These are phyloP conservation scores for Drosophila carrolli DNA, from an alignment of 1,140 invertebrate genomes.

Conservation along the genomic window DNA sequence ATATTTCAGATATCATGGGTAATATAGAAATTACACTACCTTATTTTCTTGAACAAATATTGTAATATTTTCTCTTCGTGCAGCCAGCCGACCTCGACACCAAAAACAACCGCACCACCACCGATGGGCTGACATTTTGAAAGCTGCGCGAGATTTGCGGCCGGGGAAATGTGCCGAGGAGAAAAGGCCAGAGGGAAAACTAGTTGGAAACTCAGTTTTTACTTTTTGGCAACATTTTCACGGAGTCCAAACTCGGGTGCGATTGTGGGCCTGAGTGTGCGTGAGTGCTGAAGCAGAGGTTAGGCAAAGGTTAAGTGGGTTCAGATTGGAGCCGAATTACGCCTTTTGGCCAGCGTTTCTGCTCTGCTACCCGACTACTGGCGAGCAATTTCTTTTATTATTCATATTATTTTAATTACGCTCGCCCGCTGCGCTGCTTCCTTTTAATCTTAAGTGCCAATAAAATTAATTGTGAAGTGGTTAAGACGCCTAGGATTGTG, in stretches of 20 bases:
- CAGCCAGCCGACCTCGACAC: constrained; percentile 50
- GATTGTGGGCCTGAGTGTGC: background rate
- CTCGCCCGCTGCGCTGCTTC: constrained; percentile 65
- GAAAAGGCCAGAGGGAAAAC: constrained; percentile 31
- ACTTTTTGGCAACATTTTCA: constrained; percentile 39
- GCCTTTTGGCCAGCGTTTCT: constrained; percentile 65
- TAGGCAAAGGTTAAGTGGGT: constrained; percentile 55
- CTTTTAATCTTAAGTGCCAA: constrained; percentile 72
- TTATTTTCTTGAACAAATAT: too few relatives aligned
- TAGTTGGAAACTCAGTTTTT: constrained; percentile 32
- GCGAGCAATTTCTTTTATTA: constrained; percentile 65
- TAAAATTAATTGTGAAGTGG: constrained; percentile 75
- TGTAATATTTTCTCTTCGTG: background rate
- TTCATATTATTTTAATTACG: constrained; percentile 73
- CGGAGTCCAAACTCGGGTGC: constrained; percentile 10
- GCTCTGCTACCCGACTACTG: constrained; percentile 44
- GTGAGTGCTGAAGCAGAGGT: constrained; percentile 46
- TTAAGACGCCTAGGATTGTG: constrained; percentile 62
- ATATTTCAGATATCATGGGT: too few relatives aligned
- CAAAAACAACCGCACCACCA: constrained; percentile 8
- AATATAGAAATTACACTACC: too few relatives aligned
- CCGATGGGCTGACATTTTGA: constrained; percentile 51
- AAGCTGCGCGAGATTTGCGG: constrained; percentile 51
- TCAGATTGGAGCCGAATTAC: constrained; percentile 36
- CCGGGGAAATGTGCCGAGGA: constrained; percentile 24